Evolutionary conservation across 1,140 invertebrate genomes (phyloP).

Genomic region (Hycleus cichorii): DNA sequence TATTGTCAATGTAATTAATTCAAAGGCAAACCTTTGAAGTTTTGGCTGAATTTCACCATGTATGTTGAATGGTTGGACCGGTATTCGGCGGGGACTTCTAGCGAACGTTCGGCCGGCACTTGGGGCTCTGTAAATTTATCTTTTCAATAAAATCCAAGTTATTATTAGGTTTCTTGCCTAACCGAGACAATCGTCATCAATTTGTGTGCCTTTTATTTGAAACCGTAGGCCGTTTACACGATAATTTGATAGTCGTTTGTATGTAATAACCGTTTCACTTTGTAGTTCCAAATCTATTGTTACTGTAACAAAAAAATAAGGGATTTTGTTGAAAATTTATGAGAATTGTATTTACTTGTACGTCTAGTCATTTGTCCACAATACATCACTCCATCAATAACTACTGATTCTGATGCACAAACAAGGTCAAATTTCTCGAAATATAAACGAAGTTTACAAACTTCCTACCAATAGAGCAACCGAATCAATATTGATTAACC

Average conservation of each 20-base stretch:
- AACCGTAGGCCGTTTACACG: slow-evolving; percentile 1
- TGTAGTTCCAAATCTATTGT: not conserved
- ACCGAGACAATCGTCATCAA: slow-evolving; percentile 16
- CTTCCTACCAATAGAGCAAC: slow-evolving; percentile 10
- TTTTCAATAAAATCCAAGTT: not conserved
- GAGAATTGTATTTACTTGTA: slow-evolving; percentile 9
- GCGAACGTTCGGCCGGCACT: not conserved
- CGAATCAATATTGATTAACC: not conserved
- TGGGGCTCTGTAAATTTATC: not conserved
- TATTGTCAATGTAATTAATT: not conserved
- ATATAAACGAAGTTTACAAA: slow-evolving; percentile 17
- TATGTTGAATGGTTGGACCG: not conserved
- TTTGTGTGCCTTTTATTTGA: slow-evolving; percentile 7
- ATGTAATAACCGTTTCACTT: not conserved
- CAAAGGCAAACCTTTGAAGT: not conserved
- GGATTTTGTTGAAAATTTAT: not conserved
- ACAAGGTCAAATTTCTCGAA: slow-evolving; percentile 21
- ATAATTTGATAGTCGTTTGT: not conserved
- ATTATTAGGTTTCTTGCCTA: not conserved
- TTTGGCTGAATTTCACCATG: not conserved
- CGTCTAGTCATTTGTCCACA: slow-evolving; percentile 20
- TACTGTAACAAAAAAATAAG: not conserved
- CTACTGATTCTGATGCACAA: slow-evolving; percentile 16
- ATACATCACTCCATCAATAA: slow-evolving; percentile 16
- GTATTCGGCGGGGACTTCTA: slow-evolving; percentile 2